Evolutionary conservation across 2,113 vertebrate species (phyloP).

Genomic region (Xenopus tropicalis): UCB_Xtro_10.0 CM004451.2:67756501-67757000

Average conservation of each 20-base stretch:
- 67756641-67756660: constrained; percentile 17
- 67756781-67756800: too few species aligned
- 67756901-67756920: too few species aligned
- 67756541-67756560: constrained; percentile 33
- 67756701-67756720: constrained; percentile 7
- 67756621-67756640: constrained; percentile 45
- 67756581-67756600: constrained; percentile 34
- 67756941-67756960: too few species aligned
- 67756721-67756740: not conserved
- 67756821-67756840: too few species aligned
- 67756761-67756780: not conserved
- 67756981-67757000: too few species aligned
- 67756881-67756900: too few species aligned
- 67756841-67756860: too few species aligned
- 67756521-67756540: constrained; percentile 35
- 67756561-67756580: constrained; percentile 19
- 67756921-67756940: too few species aligned
- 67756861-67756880: too few species aligned
- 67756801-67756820: too few species aligned
- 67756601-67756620: constrained; percentile 31
- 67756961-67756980: too few species aligned
- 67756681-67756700: constrained; percentile 23
- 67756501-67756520: constrained; percentile 35
- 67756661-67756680: constrained; percentile 21
- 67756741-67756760: not conserved